Conservation (phyloP, 2,113 vertebrate species). For the Triplophysa rosa region DNA sequence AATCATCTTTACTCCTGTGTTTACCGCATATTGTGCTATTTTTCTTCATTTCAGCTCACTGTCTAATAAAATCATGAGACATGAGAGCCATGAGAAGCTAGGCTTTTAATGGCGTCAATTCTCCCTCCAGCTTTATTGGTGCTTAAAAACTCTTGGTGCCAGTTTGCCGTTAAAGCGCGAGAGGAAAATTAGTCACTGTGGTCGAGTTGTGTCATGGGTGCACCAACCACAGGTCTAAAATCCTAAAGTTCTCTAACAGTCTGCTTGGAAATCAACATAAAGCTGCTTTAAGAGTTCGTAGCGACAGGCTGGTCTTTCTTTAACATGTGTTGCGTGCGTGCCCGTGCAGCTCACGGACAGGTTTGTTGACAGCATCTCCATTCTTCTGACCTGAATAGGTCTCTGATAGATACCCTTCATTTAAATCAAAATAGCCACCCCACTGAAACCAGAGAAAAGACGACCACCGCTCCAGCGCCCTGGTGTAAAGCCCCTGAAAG, state of each 20-base stretch:
- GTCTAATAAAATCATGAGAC: not conserved
- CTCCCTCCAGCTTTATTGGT: conserved; percentile 11
- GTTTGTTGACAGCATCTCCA: conserved; percentile 70
- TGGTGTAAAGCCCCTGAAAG: conserved; percentile 52
- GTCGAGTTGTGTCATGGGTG: conserved; percentile 55
- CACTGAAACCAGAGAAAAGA: conserved; percentile 73
- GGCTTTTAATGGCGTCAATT: not conserved
- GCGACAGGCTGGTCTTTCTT: conserved; percentile 60
- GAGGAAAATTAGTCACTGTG: conserved; percentile 44
- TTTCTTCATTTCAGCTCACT: not conserved
- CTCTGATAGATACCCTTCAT: conserved; percentile 78
- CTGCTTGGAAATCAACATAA: conserved; percentile 70
- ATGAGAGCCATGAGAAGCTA: not conserved
- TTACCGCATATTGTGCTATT: not conserved
- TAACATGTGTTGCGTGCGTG: conserved; percentile 78
- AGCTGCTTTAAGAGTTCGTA: conserved; percentile 55
- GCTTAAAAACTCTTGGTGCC: conserved; percentile 9
- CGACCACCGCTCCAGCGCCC: conserved; percentile 61
- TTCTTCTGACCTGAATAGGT: conserved; percentile 72
- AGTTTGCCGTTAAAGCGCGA: conserved; percentile 33
- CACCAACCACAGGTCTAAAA: conserved; percentile 36
- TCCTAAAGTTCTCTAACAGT: conserved; percentile 50
- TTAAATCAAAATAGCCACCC: conserved; percentile 81
- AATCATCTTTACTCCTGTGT: not conserved
- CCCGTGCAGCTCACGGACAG: conserved; percentile 73